Evolutionary conservation across 2,113 vertebrate genomes (phyloP).

Genomic region (Arizona elegans): DNA sequence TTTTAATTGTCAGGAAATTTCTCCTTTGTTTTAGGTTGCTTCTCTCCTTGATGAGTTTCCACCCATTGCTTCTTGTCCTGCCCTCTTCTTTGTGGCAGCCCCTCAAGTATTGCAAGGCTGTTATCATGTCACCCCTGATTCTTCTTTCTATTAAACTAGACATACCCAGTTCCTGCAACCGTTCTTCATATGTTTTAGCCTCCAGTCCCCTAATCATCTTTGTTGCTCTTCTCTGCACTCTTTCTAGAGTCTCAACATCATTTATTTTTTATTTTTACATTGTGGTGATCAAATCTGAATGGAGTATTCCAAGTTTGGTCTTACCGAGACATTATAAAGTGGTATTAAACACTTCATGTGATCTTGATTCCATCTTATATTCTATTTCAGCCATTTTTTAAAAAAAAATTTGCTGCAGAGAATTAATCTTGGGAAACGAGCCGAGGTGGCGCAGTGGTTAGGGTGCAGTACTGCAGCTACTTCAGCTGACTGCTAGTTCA

Average conservation of each 20-base stretch:
- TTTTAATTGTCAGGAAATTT: neutral
- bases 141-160: neutral
- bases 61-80: neutral
- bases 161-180: neutral
- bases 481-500: no score
- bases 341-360: neutral
- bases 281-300: neutral
- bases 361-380: neutral
- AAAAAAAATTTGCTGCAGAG: neutral
- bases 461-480: no score
- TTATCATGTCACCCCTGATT: neutral
- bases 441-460: no score
- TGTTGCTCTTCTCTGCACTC: neutral
- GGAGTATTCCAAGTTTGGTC: neutral
- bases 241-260: neutral
- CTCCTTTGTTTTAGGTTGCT: neutral
- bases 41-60: neutral
- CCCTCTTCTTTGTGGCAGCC: neutral
- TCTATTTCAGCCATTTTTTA: neutral
- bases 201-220: neutral
- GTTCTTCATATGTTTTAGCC: neutral
- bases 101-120: rapidly evolving
- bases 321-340: neutral
- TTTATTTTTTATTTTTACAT: neutral
- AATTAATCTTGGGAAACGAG: neutral